phyloP scores from a whole-genome alignment of 2,888 invertebrate species.

The Rotaria macrura region DNA sequence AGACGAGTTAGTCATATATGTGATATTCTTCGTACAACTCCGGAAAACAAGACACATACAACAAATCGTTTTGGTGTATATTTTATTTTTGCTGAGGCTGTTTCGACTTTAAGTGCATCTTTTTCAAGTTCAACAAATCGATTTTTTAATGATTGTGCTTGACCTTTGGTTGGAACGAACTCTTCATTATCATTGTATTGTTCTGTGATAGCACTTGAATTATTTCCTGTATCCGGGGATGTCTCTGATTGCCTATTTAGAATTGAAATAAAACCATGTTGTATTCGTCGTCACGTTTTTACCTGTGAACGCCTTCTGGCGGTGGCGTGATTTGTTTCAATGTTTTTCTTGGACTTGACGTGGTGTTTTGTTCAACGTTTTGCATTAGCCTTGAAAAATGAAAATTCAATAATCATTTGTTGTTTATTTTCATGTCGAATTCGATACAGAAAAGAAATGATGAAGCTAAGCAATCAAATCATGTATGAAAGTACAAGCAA shows the following conservation, averaged over 20 bases:
- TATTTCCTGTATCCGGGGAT: neutral
- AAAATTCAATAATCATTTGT: neutral
- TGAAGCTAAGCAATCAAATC: neutral
- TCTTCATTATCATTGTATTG: slow-evolving; percentile 22
- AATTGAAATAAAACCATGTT: neutral
- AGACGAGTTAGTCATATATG: too few relatives aligned
- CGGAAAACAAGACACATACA: neutral
- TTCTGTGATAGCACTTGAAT: neutral
- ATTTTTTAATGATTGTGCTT: slow-evolving; percentile 31
- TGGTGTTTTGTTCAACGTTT: neutral
- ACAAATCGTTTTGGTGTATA: slow-evolving; percentile 32
- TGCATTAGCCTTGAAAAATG: neutral
- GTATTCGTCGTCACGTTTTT: neutral
- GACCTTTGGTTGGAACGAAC: slow-evolving; percentile 30
- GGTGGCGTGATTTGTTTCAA: slow-evolving; percentile 17
- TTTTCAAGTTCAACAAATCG: slow-evolving; percentile 28
- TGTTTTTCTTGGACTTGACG: neutral
- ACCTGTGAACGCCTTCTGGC: neutral
- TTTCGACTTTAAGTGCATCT: slow-evolving; percentile 33
- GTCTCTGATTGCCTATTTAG: neutral
- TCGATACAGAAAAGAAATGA: neutral
- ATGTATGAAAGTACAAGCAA: neutral
- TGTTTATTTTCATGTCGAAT: neutral
- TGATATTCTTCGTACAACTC: neutral
- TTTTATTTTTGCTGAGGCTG: slow-evolving; percentile 29